Evolutionary conservation across 2,113 vertebrate species (phyloP), one percentile per base, ranked within the genome.

Genomic region (Coregonus clupeaformis): DNA sequence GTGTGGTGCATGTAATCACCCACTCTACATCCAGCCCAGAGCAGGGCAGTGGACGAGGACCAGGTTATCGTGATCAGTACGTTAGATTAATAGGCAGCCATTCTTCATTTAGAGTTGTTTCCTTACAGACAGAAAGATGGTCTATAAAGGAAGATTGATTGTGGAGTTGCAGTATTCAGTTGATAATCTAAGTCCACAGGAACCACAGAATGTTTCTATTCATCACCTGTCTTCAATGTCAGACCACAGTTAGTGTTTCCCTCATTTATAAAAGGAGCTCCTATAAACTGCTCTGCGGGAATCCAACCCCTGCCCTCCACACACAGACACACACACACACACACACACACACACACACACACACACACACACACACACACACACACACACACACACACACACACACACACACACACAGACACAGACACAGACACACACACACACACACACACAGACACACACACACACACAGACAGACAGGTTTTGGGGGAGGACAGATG

Each of bases 401-500:
- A 36, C 32, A 32, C 32, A 32, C 32, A 7, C 32, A 36, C 32
- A 36, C 6, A 6, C 32, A 7, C 32, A 7, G 6, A 36, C 32
- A 7, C 32, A 36, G 6, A 7, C 32, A 36, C 32, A 7, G 6
- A 36, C 32, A 7, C 32, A 36, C 32, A 6, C 32, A 32, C 32
- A 6, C 32, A 32, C 32, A 6, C 32, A 32, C 32, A 6, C 32
- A 32, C 32, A 68, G 49, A 24, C 64, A 24, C 55, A 70, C 0
- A 52, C 59, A 55, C 57, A 65, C 25, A 68, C 64, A 68, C 20
- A 74, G 16, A 62, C 45, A 55, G 30, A 67, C 12, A 32, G 18
- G 52, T 13, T 49, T 52, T 52, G 16, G 3, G 12, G 13, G 47
- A 89, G 92, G 91, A 92, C 85, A 88, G 86, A 74, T 86, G 84